Conservation (phyloP, 2,888 invertebrate species). For the Magallana nippona region DNA sequence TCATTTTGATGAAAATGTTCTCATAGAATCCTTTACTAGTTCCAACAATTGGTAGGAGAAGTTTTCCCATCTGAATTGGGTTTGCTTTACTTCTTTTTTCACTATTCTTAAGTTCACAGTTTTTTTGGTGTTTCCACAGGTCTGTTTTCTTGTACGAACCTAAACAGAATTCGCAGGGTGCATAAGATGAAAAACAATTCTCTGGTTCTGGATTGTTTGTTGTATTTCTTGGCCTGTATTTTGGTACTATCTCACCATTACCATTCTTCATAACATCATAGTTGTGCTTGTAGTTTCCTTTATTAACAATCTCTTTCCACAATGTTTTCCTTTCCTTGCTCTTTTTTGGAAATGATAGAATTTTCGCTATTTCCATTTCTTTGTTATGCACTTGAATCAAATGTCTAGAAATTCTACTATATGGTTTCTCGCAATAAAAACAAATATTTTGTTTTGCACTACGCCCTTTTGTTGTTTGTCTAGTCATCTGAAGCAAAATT, state of each 20-base stretch:
- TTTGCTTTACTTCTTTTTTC: not conserved
- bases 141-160: slow-evolving; percentile 31
- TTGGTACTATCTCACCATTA: slow-evolving; percentile 40
- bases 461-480: not conserved
- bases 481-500: slow-evolving; percentile 33
- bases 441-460: slow-evolving; percentile 16
- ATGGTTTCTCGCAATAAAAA: slow-evolving; percentile 37
- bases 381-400: slow-evolving; percentile 19
- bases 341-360: slow-evolving; percentile 41
- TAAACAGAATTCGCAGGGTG: slow-evolving; percentile 46
- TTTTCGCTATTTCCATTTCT: slow-evolving; percentile 42
- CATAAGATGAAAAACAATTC: slow-evolving; percentile 23
- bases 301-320: slow-evolving; percentile 34
- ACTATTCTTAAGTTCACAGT: not conserved
- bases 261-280: slow-evolving; percentile 36
- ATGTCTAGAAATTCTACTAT: slow-evolving; percentile 43
- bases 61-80: slow-evolving; percentile 27
- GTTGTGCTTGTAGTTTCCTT: slow-evolving; percentile 44
- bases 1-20: slow-evolving; percentile 41
- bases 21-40: slow-evolving; percentile 24
- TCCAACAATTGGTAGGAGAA: slow-evolving; percentile 1
- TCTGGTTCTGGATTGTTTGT: not conserved
- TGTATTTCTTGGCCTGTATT: slow-evolving; percentile 36
- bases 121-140: slow-evolving; percentile 42
- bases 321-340: slow-evolving; percentile 31